Percentiles rank a stretch among this genome's conserved stretches.
Conservation (phyloP, 2,888 invertebrate genomes). For the Eremobia ochroleuca region DNA sequence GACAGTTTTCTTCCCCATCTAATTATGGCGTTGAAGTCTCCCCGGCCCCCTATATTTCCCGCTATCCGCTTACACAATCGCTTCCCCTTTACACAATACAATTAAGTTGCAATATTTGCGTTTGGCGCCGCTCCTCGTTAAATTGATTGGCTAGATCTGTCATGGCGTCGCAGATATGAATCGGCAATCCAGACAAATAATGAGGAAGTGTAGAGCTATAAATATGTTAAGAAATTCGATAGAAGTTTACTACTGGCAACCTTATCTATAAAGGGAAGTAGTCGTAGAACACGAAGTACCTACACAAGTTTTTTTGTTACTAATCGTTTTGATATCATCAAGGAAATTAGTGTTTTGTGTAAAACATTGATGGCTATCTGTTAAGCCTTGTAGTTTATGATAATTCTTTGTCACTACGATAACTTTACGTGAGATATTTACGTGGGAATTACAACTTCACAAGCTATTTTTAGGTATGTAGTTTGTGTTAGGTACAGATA, state of each 20-base stretch:
- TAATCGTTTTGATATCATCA: not conserved
- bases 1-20: not conserved
- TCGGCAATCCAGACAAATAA: slow-evolving; percentile 39
- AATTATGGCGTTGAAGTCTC: not conserved
- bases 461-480: not conserved
- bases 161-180: slow-evolving; percentile 48
- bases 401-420: not conserved
- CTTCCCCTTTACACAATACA: slow-evolving; percentile 45
- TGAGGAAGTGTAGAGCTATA: slow-evolving; percentile 38
- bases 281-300: not conserved
- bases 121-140: slow-evolving; percentile 51
- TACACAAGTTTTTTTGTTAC: not conserved
- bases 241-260: slow-evolving; percentile 21
- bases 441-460: not conserved
- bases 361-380: not conserved
- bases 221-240: slow-evolving; percentile 28
- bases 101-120: slow-evolving; percentile 63
- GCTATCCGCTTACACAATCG: slow-evolving; percentile 16
- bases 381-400: not conserved
- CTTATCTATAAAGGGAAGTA: slow-evolving; percentile 22
- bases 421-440: not conserved
- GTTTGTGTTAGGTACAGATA: not conserved
- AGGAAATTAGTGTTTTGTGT: not conserved
- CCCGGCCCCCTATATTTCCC: not conserved
- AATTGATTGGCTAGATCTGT: slow-evolving; percentile 63